Evolutionary conservation across 2,888 invertebrate genomes (phyloP).

Genomic region (Drosophila sordidapex): DNA sequence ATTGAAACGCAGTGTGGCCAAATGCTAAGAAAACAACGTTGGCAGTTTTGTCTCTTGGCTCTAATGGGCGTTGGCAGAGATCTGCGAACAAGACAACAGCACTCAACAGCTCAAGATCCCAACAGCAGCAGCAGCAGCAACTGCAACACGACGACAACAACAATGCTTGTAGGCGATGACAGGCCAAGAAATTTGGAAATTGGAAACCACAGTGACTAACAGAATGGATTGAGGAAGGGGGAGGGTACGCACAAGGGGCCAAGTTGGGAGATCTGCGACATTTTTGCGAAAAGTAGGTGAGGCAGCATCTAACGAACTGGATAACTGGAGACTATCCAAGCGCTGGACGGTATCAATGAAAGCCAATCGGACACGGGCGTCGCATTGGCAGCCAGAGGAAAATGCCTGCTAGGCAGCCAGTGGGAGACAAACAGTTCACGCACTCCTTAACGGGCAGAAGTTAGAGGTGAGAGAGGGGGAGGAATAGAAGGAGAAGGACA

Average conservation of each 20-base stretch:
- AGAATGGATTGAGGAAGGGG: background rate
- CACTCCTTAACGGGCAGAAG: constrained; percentile 35
- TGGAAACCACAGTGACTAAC: constrained; percentile 29
- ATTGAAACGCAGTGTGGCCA: constrained; percentile 73
- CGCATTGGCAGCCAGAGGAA: constrained; percentile 69
- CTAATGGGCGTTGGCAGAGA: constrained; percentile 71
- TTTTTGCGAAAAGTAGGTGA: constrained; percentile 72
- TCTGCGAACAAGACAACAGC: constrained; percentile 41
- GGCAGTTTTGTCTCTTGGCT: constrained; percentile 39
- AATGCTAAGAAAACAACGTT: constrained; percentile 45
- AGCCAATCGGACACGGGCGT: constrained; percentile 77
- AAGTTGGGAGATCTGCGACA: constrained; percentile 44
- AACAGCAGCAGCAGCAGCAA: constrained; percentile 24
- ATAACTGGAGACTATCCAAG: constrained; percentile 51
- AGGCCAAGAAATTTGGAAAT: constrained; percentile 62
- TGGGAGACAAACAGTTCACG: constrained; percentile 62
- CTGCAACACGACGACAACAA: constrained; percentile 49
- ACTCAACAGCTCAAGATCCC: constrained; percentile 22
- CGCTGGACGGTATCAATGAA: constrained; percentile 67
- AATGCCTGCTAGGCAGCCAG: constrained; percentile 30
- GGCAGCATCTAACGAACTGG: constrained; percentile 53
- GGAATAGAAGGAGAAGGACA: background rate
- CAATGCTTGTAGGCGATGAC: constrained; percentile 73
- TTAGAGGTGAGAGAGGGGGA: background rate
- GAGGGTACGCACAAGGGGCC: constrained; percentile 46